phyloP scores from a whole-genome alignment of 2,113 vertebrate species.

The Tetraodon nigroviridis region DNA sequence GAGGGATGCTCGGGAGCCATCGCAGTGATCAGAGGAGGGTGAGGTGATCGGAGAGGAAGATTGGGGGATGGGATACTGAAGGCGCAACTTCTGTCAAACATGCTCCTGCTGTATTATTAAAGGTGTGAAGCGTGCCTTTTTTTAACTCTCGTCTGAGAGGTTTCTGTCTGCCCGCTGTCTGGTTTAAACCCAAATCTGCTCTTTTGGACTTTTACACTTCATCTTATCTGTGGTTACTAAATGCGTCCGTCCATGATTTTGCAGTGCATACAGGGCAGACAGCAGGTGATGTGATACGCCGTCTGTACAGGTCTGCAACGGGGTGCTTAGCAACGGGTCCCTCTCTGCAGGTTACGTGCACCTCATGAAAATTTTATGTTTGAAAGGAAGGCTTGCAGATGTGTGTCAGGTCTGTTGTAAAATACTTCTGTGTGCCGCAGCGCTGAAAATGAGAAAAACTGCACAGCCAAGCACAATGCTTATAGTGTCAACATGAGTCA shows the following conservation, averaged over 20 bases:
- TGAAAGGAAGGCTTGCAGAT: slow-evolving; percentile 8
- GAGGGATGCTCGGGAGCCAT: slow-evolving; percentile 54
- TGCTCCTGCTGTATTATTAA: slow-evolving; percentile 23
- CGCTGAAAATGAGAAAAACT: slow-evolving; percentile 6
- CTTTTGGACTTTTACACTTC: not conserved
- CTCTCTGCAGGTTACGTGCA: slow-evolving; percentile 14
- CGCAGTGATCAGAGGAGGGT: slow-evolving; percentile 35
- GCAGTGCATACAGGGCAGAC: slow-evolving; percentile 1
- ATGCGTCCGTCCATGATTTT: no score
- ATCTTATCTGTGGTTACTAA: not conserved
- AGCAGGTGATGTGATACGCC: slow-evolving; percentile 8
- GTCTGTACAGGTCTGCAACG: not conserved
- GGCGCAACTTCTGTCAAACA: slow-evolving; percentile 43
- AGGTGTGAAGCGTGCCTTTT: slow-evolving; percentile 8
- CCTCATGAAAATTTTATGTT: slow-evolving; percentile 28
- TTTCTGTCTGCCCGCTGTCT: not conserved
- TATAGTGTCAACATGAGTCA: slow-evolving; percentile 25
- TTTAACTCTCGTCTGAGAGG: not conserved
- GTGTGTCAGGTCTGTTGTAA: not conserved
- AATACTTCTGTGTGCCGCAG: not conserved
- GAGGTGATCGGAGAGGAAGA: slow-evolving; percentile 42
- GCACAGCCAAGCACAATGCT: not conserved
- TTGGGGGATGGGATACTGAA: slow-evolving; percentile 57
- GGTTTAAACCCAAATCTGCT: not conserved
- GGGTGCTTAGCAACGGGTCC: slow-evolving; percentile 2